phyloP scores from a whole-genome alignment of 2,797 vertebrate genomes.

The Neosalanx taihuensis region DNA sequence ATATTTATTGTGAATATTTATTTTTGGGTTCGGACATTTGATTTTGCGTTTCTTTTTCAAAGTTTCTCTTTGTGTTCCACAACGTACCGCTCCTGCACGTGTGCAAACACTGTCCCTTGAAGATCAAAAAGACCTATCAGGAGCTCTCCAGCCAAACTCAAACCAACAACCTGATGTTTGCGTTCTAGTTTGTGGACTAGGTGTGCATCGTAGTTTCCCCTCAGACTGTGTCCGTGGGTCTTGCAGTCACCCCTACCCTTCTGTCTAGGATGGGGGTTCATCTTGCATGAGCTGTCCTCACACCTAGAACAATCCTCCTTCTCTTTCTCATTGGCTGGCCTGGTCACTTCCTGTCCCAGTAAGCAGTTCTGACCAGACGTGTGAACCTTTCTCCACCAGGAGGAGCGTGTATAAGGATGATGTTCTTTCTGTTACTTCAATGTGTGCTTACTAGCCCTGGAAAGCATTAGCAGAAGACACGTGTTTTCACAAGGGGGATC shows the following conservation, averaged over 20 bases:
- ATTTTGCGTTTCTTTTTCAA: constrained; percentile 43
- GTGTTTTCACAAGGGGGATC: constrained; percentile 60
- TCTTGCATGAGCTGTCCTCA: too few species aligned
- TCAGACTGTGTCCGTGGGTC: too few species aligned
- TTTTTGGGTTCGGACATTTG: constrained; percentile 67
- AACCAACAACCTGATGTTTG: too few species aligned
- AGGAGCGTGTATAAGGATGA: constrained; percentile 69
- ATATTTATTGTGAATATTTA: constrained; percentile 75
- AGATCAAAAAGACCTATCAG: constrained; percentile 6
- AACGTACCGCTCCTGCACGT: constrained; percentile 54
- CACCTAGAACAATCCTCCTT: too few species aligned
- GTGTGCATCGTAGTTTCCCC: too few species aligned
- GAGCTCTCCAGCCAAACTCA: too few species aligned
- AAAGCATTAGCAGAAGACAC: constrained; percentile 57
- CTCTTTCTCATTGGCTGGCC: constrained; percentile 35
- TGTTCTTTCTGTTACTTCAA: constrained; percentile 64
- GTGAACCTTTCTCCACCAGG: constrained; percentile 32
- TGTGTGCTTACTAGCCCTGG: constrained; percentile 64
- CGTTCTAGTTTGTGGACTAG: too few species aligned
- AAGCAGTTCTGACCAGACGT: constrained; percentile 33
- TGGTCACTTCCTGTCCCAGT: constrained; percentile 16
- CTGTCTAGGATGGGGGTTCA: too few species aligned
- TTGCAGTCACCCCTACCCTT: too few species aligned
- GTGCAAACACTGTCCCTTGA: constrained; percentile 43
- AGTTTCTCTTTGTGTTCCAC: constrained; percentile 19